These are phyloP conservation scores for Archocentrus centrarchus DNA, from an alignment of 2,113 vertebrate genomes.

Conservation along the genomic window DNA sequence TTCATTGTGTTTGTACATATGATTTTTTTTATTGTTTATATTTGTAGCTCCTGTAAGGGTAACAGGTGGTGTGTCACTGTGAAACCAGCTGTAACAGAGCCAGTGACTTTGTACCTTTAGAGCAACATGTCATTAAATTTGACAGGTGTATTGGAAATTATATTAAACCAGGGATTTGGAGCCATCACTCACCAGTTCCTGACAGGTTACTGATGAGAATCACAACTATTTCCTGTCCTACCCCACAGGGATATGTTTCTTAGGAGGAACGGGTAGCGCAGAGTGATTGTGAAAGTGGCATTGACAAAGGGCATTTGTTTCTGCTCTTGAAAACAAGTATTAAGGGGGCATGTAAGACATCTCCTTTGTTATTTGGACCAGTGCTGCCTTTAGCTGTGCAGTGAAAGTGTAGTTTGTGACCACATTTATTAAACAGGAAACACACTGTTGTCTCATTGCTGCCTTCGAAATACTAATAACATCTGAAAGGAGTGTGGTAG, in stretches of 20 bases:
- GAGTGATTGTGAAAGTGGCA: slow-evolving; percentile 47
- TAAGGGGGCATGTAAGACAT: slow-evolving; percentile 23
- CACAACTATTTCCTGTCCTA: slow-evolving; percentile 62
- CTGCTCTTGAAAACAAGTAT: slow-evolving; percentile 37
- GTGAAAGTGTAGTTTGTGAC: slow-evolving; percentile 20
- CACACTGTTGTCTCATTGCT: neutral
- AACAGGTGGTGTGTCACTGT: slow-evolving; percentile 33
- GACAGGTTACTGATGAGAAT: slow-evolving; percentile 78
- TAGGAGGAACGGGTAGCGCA: neutral
- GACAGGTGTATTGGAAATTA: slow-evolving; percentile 69
- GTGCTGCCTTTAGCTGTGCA: slow-evolving; percentile 53
- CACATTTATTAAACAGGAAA: slow-evolving; percentile 24
- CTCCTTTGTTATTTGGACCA: slow-evolving; percentile 23
- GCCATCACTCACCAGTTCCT: slow-evolving; percentile 64
- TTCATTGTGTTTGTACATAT: neutral
- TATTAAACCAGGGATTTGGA: slow-evolving; percentile 57
- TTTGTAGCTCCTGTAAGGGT: neutral
- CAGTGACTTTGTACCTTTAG: slow-evolving; percentile 40
- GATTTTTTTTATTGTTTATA: slow-evolving; percentile 33
- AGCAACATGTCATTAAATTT: slow-evolving; percentile 55
- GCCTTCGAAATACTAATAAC: slow-evolving; percentile 48
- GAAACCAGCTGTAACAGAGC: slow-evolving; percentile 46
- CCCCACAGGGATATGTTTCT: slow-evolving; percentile 53
- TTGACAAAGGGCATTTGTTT: slow-evolving; percentile 59
- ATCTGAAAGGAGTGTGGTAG: slow-evolving; percentile 49